These are phyloP conservation scores for Ctenopoma kingsleyae DNA, from an alignment of 2,797 vertebrate species.

Conservation along the genomic window DNA sequence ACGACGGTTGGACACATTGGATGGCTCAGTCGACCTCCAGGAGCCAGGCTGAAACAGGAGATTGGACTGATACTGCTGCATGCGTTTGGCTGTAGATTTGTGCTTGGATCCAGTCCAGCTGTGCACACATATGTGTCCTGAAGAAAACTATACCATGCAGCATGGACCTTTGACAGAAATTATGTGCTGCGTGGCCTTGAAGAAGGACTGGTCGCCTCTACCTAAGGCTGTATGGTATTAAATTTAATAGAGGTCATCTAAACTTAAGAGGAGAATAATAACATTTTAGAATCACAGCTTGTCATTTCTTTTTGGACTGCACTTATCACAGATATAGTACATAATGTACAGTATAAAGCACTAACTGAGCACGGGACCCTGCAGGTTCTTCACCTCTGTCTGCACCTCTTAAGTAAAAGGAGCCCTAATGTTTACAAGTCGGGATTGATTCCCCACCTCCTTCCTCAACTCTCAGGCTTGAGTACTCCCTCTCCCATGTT, in stretches of 20 bases:
- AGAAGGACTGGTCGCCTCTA: constrained; percentile 56
- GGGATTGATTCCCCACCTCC: constrained; percentile 48
- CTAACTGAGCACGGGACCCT: constrained; percentile 59
- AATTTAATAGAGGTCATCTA: constrained; percentile 25
- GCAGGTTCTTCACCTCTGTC: constrained; percentile 45
- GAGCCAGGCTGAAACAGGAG: constrained; percentile 53
- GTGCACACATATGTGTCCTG: constrained; percentile 48
- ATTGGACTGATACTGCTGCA: constrained; percentile 48
- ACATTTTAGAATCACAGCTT: constrained; percentile 16
- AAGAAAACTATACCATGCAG: constrained; percentile 52
- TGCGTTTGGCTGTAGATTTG: constrained; percentile 49
- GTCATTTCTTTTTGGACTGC: constrained; percentile 1
- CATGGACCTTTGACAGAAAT: constrained; percentile 68
- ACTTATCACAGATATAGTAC: constrained; percentile 41
- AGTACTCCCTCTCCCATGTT: constrained; percentile 43
- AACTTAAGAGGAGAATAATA: constrained; percentile 23
- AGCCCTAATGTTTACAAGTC: constrained; percentile 77
- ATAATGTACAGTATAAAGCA: constrained; percentile 54
- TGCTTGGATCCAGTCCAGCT: constrained; percentile 53
- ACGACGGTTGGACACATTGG: constrained; percentile 52
- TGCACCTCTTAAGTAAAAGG: constrained; percentile 41
- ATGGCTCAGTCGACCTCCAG: constrained; percentile 56
- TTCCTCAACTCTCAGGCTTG: constrained; percentile 59
- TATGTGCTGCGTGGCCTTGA: constrained; percentile 56
- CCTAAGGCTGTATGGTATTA: constrained; percentile 53